phyloP scores from a whole-genome alignment of 1,140 invertebrate species.

The Laupala kohalensis region DNA sequence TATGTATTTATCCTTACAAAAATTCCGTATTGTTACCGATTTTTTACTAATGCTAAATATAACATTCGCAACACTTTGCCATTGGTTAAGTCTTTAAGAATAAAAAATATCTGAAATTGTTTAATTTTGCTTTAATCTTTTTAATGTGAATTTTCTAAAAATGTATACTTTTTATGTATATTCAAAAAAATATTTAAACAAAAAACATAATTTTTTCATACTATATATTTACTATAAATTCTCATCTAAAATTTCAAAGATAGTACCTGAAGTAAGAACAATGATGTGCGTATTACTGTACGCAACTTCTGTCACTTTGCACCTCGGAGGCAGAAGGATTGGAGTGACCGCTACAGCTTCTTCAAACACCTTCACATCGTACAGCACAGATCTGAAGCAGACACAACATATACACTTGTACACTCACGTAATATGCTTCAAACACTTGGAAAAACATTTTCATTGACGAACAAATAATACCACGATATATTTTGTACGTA shows the following conservation, averaged over 20 bases:
- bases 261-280: constrained; percentile 41
- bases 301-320: constrained; percentile 39
- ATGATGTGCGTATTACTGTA: constrained; percentile 54
- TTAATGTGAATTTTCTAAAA: neutral
- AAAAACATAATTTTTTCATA: too few relatives aligned
- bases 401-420: neutral
- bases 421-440: neutral
- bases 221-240: too few relatives aligned
- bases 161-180: neutral
- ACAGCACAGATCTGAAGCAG: constrained; percentile 38
- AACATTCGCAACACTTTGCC: too few relatives aligned
- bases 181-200: too few relatives aligned
- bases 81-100: too few relatives aligned
- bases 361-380: constrained; percentile 40
- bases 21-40: too few relatives aligned
- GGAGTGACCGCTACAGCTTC: constrained; percentile 36
- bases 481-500: neutral
- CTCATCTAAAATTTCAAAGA: too few relatives aligned
- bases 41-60: too few relatives aligned
- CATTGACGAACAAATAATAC: neutral
- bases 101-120: neutral
- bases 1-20: too few relatives aligned
- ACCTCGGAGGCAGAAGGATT: constrained; percentile 37
- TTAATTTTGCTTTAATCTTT: neutral
- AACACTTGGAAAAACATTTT: neutral